A percentile compares a stretch with the other conserved stretches of the same genome.
These are phyloP conservation scores for Willisornis vidua DNA, from an alignment of 2,113 vertebrate species.

Conservation along the genomic window DNA sequence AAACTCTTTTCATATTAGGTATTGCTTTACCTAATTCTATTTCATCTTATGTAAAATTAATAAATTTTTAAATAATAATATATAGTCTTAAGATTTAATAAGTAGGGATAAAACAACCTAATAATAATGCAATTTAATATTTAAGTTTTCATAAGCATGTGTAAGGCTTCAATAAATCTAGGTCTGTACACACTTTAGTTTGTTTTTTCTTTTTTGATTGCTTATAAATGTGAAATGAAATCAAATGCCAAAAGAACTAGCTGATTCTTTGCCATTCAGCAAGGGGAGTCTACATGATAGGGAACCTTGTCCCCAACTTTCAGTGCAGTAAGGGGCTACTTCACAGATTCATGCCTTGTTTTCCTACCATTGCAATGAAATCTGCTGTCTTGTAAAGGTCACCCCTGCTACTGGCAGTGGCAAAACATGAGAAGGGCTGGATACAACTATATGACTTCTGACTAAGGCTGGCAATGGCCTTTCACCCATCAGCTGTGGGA, in stretches of 20 bases:
- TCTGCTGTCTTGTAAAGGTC: background rate
- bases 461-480: background rate
- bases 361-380: background rate
- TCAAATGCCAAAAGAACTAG: background rate
- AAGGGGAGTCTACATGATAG: background rate
- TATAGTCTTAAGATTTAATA: background rate
- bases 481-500: background rate
- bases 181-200: background rate
- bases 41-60: background rate
- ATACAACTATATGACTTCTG: background rate
- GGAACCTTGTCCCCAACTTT: background rate
- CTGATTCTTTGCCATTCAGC: background rate
- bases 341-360: rapidly evolving
- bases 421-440: background rate
- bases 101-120: background rate
- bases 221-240: background rate
- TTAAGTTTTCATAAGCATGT: background rate
- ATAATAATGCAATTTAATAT: background rate
- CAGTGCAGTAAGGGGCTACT: background rate
- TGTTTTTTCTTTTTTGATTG: background rate
- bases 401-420: background rate
- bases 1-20: background rate
- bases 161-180: background rate
- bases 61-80: background rate
- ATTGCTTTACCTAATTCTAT: background rate